These are phyloP conservation scores for Nasonia vitripennis DNA, from an alignment of 1,140 invertebrate species.

Conservation along the genomic window DNA sequence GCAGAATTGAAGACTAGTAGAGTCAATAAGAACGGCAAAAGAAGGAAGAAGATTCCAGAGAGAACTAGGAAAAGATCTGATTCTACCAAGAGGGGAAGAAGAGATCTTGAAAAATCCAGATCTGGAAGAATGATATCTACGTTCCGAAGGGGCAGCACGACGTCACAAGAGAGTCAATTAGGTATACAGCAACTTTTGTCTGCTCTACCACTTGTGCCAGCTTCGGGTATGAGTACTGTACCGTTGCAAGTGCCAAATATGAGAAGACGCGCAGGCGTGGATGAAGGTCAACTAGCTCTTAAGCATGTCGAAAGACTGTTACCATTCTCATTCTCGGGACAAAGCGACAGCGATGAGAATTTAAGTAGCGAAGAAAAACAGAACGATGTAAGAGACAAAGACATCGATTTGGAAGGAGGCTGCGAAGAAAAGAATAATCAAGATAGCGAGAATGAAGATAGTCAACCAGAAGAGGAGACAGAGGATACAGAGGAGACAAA, in stretches of 20 bases:
- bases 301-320: slow-evolving; percentile 76
- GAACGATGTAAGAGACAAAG: slow-evolving; percentile 74
- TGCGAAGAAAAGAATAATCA: slow-evolving; percentile 58
- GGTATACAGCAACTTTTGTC: slow-evolving; percentile 77
- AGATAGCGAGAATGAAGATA: slow-evolving; percentile 73
- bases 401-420: slow-evolving; percentile 76
- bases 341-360: slow-evolving; percentile 75
- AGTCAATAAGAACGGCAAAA: slow-evolving; percentile 64
- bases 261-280: slow-evolving; percentile 75
- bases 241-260: slow-evolving; percentile 74
- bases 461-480: slow-evolving; percentile 74
- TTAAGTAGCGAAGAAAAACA: slow-evolving; percentile 72
- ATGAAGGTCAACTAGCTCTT: slow-evolving; percentile 62
- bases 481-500: slow-evolving; percentile 69
- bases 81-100: slow-evolving; percentile 55
- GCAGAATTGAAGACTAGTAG: slow-evolving; percentile 76
- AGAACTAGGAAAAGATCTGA: slow-evolving; percentile 55
- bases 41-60: slow-evolving; percentile 47
- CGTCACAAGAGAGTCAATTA: slow-evolving; percentile 86
- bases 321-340: slow-evolving; percentile 75
- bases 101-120: slow-evolving; percentile 67
- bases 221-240: slow-evolving; percentile 72
- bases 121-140: slow-evolving; percentile 72
- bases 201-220: slow-evolving; percentile 72
- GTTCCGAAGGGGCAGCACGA: slow-evolving; percentile 82